Conservation (phyloP, 2,113 vertebrate genomes). For the Hemiprocne comata region DNA sequence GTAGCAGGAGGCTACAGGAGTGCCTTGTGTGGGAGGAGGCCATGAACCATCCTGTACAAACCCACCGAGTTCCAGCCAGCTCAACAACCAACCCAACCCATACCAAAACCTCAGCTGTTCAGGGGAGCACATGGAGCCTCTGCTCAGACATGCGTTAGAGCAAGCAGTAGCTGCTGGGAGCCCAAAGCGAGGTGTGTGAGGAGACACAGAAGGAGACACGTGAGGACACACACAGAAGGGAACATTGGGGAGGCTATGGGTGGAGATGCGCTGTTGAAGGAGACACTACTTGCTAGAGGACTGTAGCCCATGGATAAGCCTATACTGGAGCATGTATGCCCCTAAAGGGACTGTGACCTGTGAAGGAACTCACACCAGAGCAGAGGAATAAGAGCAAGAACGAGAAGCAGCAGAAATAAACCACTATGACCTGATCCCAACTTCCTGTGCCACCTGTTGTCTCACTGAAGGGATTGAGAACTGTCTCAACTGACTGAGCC, state of each 20-base stretch:
- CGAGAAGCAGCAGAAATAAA: background rate
- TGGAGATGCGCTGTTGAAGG: background rate
- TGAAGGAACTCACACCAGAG: background rate
- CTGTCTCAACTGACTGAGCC: background rate
- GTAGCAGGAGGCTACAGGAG: background rate
- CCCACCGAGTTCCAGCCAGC: background rate
- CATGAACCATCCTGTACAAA: background rate
- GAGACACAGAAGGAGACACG: too few species aligned
- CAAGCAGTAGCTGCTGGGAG: background rate
- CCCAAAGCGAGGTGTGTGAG: background rate
- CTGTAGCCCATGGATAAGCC: background rate
- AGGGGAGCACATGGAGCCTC: background rate
- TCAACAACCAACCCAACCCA: background rate
- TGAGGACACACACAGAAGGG: background rate
- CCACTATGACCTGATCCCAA: background rate
- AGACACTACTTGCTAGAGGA: background rate
- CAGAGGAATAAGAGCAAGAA: background rate
- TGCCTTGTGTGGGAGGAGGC: background rate
- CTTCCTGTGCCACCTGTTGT: background rate
- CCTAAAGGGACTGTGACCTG: background rate
- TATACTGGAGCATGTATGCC: accelerated
- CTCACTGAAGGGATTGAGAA: background rate
- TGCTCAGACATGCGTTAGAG: background rate
- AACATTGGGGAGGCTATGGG: accelerated
- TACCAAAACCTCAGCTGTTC: background rate